Base-by-base conservation (phyloP, 1,140 invertebrate species). In the Tetramorium simillimum region DNA sequence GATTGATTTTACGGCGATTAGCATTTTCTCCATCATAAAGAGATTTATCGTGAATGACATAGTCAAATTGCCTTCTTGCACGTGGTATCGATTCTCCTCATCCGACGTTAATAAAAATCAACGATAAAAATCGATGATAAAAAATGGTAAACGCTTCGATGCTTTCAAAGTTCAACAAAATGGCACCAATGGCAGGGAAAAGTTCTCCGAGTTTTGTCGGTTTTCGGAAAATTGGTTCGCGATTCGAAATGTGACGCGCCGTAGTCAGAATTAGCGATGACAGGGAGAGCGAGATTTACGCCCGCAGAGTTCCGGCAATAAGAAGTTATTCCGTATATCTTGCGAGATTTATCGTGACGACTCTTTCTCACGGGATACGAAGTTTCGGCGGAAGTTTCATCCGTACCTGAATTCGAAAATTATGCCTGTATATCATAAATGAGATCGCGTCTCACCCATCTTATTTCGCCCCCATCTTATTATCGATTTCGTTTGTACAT, bases 241-340 rank as follows among this genome's bases (percentile, higher is more conserved):
- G 77, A 67, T 80, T 67, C 37, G 69, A 60, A 37, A 82, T 58
- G 67, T 82, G 62, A 58, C 40, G 21, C 5, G 77, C 9, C 65
- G 46, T 28, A 76, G 58, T 60, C 70, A 65, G 84, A 89, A 89
- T 89, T 89, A 89, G 87, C 56, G 70, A 82, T 51, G 88, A 86
- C 85, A 60, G 73, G 40, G 43, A 60, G 18, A 40, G 56, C 16
- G 37, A 89, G 85, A 90, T 90, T 90, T 90, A 90, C 53, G 72
- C 46, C 28, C 37, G n/a, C 60, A 7, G 58, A 63, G 72, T 53
- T 65, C 76, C 75, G 43, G 88, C 89, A 90, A 89, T 90, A 90
- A 90, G 65, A 90, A 90, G 77, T 90, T 90, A 87, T 84, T 87
- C 89, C 85, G 78, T 90, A 90, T 89, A 90, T 90, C 89, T 89